Base-by-base conservation (phyloP, 30 jellyfish, hydroid and myxozoan species). In the Hydractinia symbiolongicarpus region DNA sequence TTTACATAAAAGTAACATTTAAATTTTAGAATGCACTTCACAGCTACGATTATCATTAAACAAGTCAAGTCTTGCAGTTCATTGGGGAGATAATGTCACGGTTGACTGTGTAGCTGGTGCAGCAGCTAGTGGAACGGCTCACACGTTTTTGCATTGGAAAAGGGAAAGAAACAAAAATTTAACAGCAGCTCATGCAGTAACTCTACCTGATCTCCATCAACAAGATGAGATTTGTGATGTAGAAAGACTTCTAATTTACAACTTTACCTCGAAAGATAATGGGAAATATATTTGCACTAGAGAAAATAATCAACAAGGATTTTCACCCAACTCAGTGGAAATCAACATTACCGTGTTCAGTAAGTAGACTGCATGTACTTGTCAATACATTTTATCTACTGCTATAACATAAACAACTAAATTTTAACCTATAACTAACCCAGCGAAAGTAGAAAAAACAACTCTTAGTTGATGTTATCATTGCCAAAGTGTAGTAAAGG, bases 211-310 rank as follows among this genome's bases (percentile, higher is more conserved):
- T 51, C 19, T 64, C 40, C 74, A 51, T 13, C 9, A 7, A n/a
- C 9, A 64, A 7, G 4, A 64, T 64, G 74, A 7, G 19, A 6
- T 64, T 6, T 64, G 74, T 64, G 74, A 64, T 64, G 74, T 13
- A 6, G 17, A 64, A 64, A 44, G 17, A 51, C 40, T 64, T n/a
- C 74, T 6, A 44, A 64, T 64, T 51, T 6, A 64, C 19, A 6
- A 64, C 4, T 44, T 64, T 1, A 64, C 74, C 16, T 6, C 2
- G 40, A 7, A 64, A 64, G 74, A 64, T 64, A 9, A 64, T n/a
- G 74, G 74, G 9, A 64, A 7, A 6, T 64, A 64, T 13, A 13
- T 64, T 64, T 64, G 74, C 74, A 64, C 17, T 64, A 9, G 74
- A 51, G 16, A 7, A 64, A 16, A 58, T 11, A 58, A 3, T 58